Conservation (phyloP, 92 coral and sea anemone species). For the Parazoanthus darwini region DNA sequence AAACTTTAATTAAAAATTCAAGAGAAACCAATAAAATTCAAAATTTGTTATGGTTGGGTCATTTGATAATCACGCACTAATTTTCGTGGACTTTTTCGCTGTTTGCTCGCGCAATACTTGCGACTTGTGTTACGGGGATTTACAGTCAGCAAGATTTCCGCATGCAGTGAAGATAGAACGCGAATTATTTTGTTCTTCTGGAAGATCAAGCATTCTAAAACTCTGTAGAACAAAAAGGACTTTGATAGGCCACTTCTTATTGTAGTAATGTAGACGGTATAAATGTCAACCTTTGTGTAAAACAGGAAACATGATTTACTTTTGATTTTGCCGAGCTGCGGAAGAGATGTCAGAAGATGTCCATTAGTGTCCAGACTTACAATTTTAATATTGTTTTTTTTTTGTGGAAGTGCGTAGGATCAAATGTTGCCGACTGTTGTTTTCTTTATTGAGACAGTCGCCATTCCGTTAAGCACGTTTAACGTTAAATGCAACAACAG, state of each 20-base stretch:
- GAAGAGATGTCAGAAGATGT: neutral
- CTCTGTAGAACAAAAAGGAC: conserved; percentile 11
- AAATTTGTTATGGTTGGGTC: conserved; percentile 19
- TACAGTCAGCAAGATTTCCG: neutral
- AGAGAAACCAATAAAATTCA: conserved; percentile 16
- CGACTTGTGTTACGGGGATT: neutral
- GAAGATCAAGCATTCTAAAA: neutral
- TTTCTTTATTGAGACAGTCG: neutral
- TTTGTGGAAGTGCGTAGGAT: neutral
- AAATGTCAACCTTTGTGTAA: conserved; percentile 30
- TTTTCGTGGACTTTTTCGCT: neutral
- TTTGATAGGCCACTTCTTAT: neutral
- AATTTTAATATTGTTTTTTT: neutral
- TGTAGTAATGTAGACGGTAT: neutral
- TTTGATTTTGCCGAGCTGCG: conserved; percentile 48
- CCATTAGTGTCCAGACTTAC: neutral
- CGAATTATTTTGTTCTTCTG: neutral
- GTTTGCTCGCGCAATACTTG: neutral
- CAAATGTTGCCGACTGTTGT: neutral
- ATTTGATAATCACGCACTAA: conserved; percentile 14
- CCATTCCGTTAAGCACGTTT: neutral
- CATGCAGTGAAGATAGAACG: neutral
- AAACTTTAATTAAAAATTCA: conserved; percentile 16
- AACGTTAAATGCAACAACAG: neutral
- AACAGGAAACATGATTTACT: conserved; percentile 39